These are phyloP conservation scores for Calliphora vomitoria DNA, from an alignment of 2,888 invertebrate genomes.

Conservation along the genomic window DNA sequence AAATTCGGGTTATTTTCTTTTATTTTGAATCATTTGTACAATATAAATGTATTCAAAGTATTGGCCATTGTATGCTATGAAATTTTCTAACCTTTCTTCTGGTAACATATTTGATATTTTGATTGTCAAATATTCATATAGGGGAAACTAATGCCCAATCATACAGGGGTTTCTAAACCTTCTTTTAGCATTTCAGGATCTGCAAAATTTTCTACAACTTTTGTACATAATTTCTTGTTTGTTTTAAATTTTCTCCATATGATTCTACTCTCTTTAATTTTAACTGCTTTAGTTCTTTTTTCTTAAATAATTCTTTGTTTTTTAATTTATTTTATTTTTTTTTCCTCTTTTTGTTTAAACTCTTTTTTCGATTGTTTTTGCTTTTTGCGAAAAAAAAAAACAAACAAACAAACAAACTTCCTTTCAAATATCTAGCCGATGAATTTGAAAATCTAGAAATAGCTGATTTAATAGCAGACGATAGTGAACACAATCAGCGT, in stretches of 20 bases:
- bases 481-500: slow-evolving; percentile 31
- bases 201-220: neutral
- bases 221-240: neutral
- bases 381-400: slow-evolving; percentile 61
- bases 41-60: no score
- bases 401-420: slow-evolving; percentile 24
- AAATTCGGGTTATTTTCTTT: no score
- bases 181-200: no score
- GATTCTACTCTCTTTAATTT: slow-evolving; percentile 20
- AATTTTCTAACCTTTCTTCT: no score
- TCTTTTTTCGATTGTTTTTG: slow-evolving; percentile 62
- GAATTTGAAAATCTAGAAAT: slow-evolving; percentile 74
- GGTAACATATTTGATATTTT: no score
- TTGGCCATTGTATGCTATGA: no score
- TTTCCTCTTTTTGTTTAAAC: slow-evolving; percentile 67
- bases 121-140: no score
- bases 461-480: slow-evolving; percentile 59
- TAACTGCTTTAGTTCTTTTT: slow-evolving; percentile 30
- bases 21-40: no score
- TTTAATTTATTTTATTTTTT: slow-evolving; percentile 70
- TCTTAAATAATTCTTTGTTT: slow-evolving; percentile 46
- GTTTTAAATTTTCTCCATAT: neutral
- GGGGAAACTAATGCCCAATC: no score
- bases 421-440: slow-evolving; percentile 69
- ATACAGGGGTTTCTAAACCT: no score